Evolutionary conservation across 2,113 vertebrate species (phyloP).

Genomic region (Eonycteris spelaea): DNA sequence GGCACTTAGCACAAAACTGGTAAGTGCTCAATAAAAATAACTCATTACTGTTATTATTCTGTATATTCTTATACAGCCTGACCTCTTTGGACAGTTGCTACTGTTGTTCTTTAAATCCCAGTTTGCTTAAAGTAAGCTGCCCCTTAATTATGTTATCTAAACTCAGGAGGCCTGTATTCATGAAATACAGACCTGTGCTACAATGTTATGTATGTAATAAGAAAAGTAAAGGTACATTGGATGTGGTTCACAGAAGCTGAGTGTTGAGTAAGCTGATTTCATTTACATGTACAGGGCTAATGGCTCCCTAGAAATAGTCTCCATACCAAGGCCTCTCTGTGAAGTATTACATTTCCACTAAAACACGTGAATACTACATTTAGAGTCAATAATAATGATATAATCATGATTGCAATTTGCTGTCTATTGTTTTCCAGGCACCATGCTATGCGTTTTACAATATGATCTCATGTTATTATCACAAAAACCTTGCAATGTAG

Average conservation of each 20-base stretch:
- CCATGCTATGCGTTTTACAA: not conserved
- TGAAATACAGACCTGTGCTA: not conserved
- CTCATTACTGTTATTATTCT: not conserved
- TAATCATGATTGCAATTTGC: not conserved
- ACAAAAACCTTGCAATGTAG: not conserved
- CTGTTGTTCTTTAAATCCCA: not conserved
- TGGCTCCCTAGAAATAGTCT: not conserved
- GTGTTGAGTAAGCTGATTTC: not conserved
- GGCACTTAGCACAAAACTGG: not conserved
- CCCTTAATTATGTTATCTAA: conserved; percentile 33
- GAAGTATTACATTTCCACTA: not conserved
- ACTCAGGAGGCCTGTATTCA: not conserved
- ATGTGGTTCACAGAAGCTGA: not conserved
- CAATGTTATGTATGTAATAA: not conserved
- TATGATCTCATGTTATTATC: not conserved
- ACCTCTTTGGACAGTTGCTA: not conserved
- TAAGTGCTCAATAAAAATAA: not conserved
- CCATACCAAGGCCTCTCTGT: not conserved
- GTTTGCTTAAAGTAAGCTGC: conserved; percentile 40
- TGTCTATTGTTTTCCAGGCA: not conserved
- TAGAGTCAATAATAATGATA: not conserved
- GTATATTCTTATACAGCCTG: not conserved
- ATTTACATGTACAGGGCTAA: not conserved
- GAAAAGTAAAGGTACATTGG: conserved; percentile 26
- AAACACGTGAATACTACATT: not conserved